These are phyloP conservation scores for Chrysolina americana DNA, from an alignment of 2,888 invertebrate genomes.

Conservation along the genomic window DNA sequence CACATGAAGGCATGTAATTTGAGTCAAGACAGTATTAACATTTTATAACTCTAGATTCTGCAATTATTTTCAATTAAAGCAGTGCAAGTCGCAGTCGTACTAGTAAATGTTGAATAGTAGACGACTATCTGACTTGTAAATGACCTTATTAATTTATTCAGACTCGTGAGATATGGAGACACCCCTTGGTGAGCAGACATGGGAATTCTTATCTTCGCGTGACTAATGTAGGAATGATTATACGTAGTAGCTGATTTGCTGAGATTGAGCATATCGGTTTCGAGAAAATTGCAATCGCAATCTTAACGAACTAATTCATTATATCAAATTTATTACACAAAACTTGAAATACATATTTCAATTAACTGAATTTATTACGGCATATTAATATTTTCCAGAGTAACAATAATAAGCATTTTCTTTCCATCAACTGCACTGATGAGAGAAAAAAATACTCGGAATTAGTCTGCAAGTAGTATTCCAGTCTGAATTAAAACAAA, in stretches of 20 bases:
- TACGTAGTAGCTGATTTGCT: constrained; percentile 11
- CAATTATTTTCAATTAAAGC: constrained; percentile 63
- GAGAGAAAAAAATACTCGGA: too few species aligned
- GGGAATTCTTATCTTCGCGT: constrained; percentile 62
- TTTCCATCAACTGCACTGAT: too few species aligned
- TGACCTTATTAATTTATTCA: constrained; percentile 43
- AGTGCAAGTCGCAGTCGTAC: constrained; percentile 47
- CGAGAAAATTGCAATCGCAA: constrained; percentile 5
- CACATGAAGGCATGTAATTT: constrained; percentile 40
- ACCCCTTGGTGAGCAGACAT: constrained; percentile 61
- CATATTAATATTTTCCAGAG: background rate
- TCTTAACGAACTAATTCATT: background rate
- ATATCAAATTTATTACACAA: background rate
- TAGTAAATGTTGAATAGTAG: constrained; percentile 59
- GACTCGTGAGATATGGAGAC: constrained; percentile 48
- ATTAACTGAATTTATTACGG: background rate
- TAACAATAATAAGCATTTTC: too few species aligned
- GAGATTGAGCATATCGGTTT: constrained; percentile 5
- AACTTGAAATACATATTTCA: background rate
- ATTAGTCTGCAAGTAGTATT: too few species aligned
- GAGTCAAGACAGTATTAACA: constrained; percentile 41
- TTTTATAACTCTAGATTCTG: constrained; percentile 49
- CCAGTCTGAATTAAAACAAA: too few species aligned
- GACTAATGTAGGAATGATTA: constrained; percentile 57
- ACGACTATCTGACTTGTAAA: constrained; percentile 63